Evolutionary conservation across 35 echinoderm and acorn worm species (phyloP).

Genomic region (Nesometra sesokonis): DNA sequence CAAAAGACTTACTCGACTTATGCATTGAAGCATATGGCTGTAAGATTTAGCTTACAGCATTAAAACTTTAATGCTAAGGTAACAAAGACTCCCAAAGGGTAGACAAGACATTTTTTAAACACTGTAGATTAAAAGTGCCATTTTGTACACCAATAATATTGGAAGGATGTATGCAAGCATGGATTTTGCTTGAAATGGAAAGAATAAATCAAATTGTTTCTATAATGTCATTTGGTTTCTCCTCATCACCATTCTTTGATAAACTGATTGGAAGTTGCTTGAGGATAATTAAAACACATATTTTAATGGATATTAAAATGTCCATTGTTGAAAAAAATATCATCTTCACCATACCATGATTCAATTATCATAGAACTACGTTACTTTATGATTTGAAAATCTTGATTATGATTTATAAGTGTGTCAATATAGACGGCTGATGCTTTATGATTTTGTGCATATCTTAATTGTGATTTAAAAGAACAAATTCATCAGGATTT

Average conservation of each 20-base stretch:
- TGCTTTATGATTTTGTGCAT: too few relatives aligned
- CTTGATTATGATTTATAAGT: too few relatives aligned
- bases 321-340: neutral
- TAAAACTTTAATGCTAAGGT: too few relatives aligned
- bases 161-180: neutral
- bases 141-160: neutral
- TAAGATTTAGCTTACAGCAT: too few relatives aligned
- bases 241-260: neutral
- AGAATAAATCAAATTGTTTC: neutral
- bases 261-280: neutral
- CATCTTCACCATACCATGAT: neutral
- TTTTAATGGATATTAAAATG: neutral
- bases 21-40: too few relatives aligned
- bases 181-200: neutral
- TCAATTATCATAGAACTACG: neutral
- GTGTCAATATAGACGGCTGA: too few relatives aligned
- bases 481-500: too few relatives aligned
- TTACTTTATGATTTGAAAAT: neutral
- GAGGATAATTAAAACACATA: neutral
- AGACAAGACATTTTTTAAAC: too few relatives aligned
- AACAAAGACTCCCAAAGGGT: too few relatives aligned
- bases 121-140: neutral
- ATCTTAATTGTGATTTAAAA: too few relatives aligned
- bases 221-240: neutral
- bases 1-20: too few relatives aligned